These are phyloP conservation scores for Theropithecus gelada DNA, from an alignment of 2,113 vertebrate genomes.

Conservation along the genomic window DNA sequence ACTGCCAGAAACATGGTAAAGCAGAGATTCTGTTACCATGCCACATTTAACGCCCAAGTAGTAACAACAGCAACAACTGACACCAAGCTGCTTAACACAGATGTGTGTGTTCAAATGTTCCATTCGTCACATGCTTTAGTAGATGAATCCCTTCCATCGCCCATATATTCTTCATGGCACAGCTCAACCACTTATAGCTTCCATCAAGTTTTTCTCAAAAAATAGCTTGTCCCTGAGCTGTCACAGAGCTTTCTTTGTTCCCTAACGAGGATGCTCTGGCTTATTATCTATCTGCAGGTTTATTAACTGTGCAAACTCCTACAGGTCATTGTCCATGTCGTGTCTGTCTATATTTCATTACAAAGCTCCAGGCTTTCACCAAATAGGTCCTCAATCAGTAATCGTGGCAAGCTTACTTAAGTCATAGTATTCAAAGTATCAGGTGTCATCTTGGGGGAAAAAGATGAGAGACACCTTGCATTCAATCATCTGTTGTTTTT, in stretches of 20 bases:
- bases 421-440: too few species aligned
- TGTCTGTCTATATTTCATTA: neutral
- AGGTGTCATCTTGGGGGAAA: neutral
- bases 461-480: too few species aligned
- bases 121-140: neutral
- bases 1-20: neutral
- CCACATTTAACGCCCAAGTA: neutral
- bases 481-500: neutral
- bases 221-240: neutral
- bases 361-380: too few species aligned
- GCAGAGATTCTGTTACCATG: accelerated
- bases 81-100: too few species aligned
- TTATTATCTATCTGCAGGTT: neutral
- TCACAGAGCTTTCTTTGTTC: neutral
- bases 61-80: neutral
- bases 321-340: too few species aligned
- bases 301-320: neutral
- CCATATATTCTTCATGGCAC: neutral
- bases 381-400: neutral
- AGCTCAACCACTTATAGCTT: neutral
- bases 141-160: neutral
- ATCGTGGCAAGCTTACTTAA: neutral
- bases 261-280: neutral
- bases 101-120: too few species aligned
- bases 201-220: neutral